Evolutionary conservation across 2,113 vertebrate genomes (phyloP), one percentile per base, ranked within the genome.

Genomic region (Larimichthys polyactis): DNA sequence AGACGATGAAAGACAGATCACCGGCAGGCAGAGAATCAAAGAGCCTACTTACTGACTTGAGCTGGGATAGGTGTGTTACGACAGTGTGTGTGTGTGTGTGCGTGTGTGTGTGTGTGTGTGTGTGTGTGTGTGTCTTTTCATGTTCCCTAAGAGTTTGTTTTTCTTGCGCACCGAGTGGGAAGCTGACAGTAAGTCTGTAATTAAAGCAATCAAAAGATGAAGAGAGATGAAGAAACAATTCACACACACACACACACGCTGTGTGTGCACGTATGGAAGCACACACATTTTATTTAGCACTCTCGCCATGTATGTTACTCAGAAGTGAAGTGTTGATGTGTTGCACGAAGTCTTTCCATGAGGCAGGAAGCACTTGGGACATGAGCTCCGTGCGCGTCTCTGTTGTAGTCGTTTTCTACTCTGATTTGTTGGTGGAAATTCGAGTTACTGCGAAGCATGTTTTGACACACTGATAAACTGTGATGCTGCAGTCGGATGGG

Each of bases 151-250:
- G 83, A 85, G 87, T 94, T 94, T 91, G 93, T 93, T 95, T 94
- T 93, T 89, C 48, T 78, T 90, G 78, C 29, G 24, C 81, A 49
- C 58, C 17, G 82, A 93, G 89, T 88, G 86, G 90, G 83, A 92
- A 92, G 82, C 84, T 87, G 87, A 90, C 86, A 90, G 87, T 90
- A 83, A 92, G 91, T 88, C 93, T 95, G 90, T 94, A 95, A 96
- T 96, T 95, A 96, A 94, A 90, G 90, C 92, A 93, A 94, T 95
- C 93, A 93, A 91, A 94, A 93, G 93, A 92, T 92, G 89, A 93
- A 92, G 86, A 83, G 71, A 83, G 84, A 89, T 81, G 83, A 88
- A 91, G 84, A 86, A 81, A 76, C 43, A 59, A 40, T 9, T 79
- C 60, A 73, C 73, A 82, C 63, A 44, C 71, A 55, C 74, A 55